Percentiles rank a stretch among this genome's conserved stretches.
Conservation (phyloP, 2,888 invertebrate genomes). For the Microchrysa polita region DNA sequence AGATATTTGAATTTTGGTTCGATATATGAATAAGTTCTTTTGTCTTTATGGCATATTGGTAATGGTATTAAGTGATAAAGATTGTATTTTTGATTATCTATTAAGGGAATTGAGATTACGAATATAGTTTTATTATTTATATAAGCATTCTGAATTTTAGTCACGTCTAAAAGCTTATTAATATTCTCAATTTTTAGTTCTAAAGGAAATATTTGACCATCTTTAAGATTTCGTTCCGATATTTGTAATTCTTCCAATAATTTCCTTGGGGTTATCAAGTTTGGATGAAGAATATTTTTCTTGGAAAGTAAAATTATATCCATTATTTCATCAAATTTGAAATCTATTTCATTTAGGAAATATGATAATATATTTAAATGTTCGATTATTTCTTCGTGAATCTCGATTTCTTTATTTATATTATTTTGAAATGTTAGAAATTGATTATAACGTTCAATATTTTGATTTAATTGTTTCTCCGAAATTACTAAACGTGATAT, state of each 20-base stretch:
- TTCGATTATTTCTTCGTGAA: conserved; percentile 18
- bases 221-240: conserved; percentile 1
- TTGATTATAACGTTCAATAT: conserved; percentile 13
- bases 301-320: conserved; percentile 49
- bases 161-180: neutral
- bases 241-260: conserved; percentile 45
- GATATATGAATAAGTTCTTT: conserved; percentile 33
- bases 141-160: conserved; percentile 3
- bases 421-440: conserved; percentile 11
- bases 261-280: conserved; percentile 48
- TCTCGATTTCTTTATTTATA: neutral
- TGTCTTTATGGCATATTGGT: conserved; percentile 20
- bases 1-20: conserved; percentile 32
- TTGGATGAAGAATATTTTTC: conserved; percentile 51
- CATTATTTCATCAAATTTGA: conserved; percentile 46
- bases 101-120: conserved; percentile 9
- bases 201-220: conserved; percentile 11
- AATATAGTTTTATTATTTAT: conserved; percentile 7
- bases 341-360: conserved; percentile 46
- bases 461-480: conserved; percentile 10
- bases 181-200: neutral
- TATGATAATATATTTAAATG: conserved; percentile 46
- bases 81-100: neutral
- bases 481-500: conserved; percentile 5
- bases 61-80: conserved; percentile 31